A percentile compares a stretch with the other conserved stretches of the same genome.
Evolutionary conservation across 2,113 vertebrate species (phyloP).

Genomic region (Notiomystis cincta): DNA sequence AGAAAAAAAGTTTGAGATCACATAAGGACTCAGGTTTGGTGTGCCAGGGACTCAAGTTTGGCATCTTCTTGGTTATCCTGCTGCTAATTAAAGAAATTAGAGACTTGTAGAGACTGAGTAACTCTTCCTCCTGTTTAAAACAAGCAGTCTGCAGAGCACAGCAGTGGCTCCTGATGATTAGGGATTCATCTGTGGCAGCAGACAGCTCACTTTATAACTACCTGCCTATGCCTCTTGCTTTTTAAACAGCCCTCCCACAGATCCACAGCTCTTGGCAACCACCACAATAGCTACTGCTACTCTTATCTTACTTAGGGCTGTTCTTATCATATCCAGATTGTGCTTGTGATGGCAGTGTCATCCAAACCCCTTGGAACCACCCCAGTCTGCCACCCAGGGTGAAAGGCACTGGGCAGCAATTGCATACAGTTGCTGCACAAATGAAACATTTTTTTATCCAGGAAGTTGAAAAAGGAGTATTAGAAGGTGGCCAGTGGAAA

Average conservation of each 20-base stretch:
- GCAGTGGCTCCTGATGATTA: neutral
- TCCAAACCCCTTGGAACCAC: neutral
- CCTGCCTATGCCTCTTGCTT: neutral
- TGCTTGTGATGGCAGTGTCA: neutral
- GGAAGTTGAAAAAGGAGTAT: neutral
- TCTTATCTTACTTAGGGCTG: neutral
- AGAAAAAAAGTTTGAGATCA: neutral
- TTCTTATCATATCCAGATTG: neutral
- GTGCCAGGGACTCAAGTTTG: neutral
- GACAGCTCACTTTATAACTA: neutral
- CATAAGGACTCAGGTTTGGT: neutral
- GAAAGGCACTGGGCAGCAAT: neutral
- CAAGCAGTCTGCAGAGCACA: neutral
- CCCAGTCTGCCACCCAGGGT: neutral
- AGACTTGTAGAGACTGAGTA: neutral
- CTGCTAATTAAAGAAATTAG: neutral
- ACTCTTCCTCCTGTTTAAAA: neutral
- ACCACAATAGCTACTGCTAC: neutral
- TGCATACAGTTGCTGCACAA: neutral
- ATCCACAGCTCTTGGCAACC: neutral
- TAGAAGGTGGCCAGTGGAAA: neutral
- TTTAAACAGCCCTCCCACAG: neutral
- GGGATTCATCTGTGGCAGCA: slow-evolving; percentile 1
- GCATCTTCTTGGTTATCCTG: neutral
- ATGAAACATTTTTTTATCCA: neutral